phyloP scores from a whole-genome alignment of 1,140 invertebrate species.

The Leptoteleia sp. region DNA sequence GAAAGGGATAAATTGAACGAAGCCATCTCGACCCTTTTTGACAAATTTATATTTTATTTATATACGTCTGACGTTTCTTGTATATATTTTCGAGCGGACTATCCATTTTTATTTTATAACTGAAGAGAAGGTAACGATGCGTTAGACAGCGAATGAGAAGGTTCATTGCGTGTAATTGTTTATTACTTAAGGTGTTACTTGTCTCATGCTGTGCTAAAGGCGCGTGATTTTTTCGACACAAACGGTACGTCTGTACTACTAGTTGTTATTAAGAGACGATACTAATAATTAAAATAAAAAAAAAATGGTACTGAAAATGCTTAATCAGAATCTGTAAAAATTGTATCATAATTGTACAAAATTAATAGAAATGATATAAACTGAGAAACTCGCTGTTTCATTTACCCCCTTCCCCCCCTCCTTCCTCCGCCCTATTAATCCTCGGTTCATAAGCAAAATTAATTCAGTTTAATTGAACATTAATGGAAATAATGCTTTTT shows the following conservation, averaged over 20 bases:
- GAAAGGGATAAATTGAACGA: too few species aligned
- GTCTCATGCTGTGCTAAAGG: slow-evolving; percentile 49
- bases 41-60: slow-evolving; percentile 56
- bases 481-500: too few species aligned
- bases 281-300: too few species aligned
- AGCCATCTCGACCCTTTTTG: slow-evolving; percentile 23
- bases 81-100: slow-evolving; percentile 50
- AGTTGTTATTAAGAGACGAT: slow-evolving; percentile 63
- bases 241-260: slow-evolving; percentile 59
- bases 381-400: slow-evolving; percentile 3
- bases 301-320: slow-evolving; percentile 62
- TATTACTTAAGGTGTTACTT: slow-evolving; percentile 52
- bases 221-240: slow-evolving; percentile 45
- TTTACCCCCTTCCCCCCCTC: not conserved
- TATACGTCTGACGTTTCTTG: slow-evolving; percentile 34
- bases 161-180: slow-evolving; percentile 51
- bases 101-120: slow-evolving; percentile 34
- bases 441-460: too few species aligned
- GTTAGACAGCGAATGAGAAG: slow-evolving; percentile 35
- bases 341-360: slow-evolving; percentile 75
- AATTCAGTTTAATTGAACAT: too few species aligned
- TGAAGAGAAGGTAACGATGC: slow-evolving; percentile 11
- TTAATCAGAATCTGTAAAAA: slow-evolving; percentile 71
- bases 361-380: slow-evolving; percentile 74
- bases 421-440: too few species aligned